Base-by-base conservation (phyloP, 2,888 invertebrate genomes). In the Scrobipalpa costella region DNA sequence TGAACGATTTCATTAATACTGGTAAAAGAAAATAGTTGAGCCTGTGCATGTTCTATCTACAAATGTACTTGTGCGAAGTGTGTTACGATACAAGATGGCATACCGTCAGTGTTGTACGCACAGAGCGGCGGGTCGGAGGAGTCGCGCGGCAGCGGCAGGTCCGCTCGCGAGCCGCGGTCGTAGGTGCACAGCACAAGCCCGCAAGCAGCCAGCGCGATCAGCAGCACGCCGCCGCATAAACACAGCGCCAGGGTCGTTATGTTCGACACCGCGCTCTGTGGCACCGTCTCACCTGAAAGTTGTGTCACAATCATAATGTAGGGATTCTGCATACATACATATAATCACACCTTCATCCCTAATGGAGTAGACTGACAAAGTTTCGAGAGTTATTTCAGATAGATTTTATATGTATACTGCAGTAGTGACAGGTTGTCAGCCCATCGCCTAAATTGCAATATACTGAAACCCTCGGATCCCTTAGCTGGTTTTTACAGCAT, bases 161-260 rank as follows among this genome's bases (percentile, higher is more conserved):
- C 82, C 27, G 66, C 68, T 0, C 80, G 73, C 33, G 77, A 69
- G 64, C 72, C 72, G 21, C 84, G 79, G 66, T 89, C 90, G 75
- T 81, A 84, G 57, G 89, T 85, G 72, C 87, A 90, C 77, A 91
- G 81, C 75, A 90, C 90, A 1, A 91, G 84, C 7, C 88, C 89
- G 79, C 90, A 91, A 72, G 91, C 91, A 68, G 81, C 83, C 69
- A 91, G 80, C 69, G 89, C 90, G 63, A 91, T 76, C 67, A 91
- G 72, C 66, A 83, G 80, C 71, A 91, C 91, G 69, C 90, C 90
- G 62, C 90, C 90, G 76, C 84, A 88, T 69, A 91, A 74, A 61
- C 89, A 81, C 64, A 91, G 76, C 63, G 89, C 74, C 34, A 91
- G 69, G 38, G 85, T 86, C 61, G 88, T 86, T 61, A 90, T 88